These are phyloP conservation scores for Saguinus oedipus DNA, from an alignment of 2,797 vertebrate genomes.

Conservation along the genomic window DNA sequence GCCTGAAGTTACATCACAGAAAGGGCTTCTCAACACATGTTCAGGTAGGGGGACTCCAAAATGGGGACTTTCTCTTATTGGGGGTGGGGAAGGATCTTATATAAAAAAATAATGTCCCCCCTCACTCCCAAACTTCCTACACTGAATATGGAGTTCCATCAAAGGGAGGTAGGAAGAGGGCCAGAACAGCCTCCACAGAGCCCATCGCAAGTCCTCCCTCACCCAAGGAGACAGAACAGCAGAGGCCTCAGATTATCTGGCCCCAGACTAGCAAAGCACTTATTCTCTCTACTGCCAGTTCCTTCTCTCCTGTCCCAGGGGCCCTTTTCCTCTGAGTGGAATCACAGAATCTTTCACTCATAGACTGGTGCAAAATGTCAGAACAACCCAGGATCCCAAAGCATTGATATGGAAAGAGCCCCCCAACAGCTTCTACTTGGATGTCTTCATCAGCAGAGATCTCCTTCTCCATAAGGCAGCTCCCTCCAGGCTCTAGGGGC, in stretches of 20 bases:
- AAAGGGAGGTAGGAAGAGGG: not conserved
- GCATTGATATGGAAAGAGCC: not conserved
- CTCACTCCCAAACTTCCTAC: not conserved
- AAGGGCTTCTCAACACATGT: not conserved
- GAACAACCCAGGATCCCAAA: conserved; percentile 7
- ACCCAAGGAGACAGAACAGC: not conserved
- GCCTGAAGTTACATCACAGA: not conserved
- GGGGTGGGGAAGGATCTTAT: not conserved
- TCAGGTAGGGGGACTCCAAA: not conserved
- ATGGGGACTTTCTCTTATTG: not conserved
- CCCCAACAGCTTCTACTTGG: not conserved
- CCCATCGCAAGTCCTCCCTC: not conserved
- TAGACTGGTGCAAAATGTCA: not conserved
- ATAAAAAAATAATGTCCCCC: not conserved
- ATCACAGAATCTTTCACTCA: not conserved
- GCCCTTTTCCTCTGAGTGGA: not conserved
- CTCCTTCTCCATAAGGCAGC: not conserved
- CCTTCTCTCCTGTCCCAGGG: not conserved
- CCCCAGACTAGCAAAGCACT: not conserved
- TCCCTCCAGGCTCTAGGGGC: not conserved
- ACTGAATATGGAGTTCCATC: not conserved
- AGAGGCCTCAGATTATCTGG: not conserved
- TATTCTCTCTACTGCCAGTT: not conserved
- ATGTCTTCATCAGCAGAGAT: not conserved
- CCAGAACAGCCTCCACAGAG: not conserved